Conservation (phyloP, 1,140 invertebrate genomes). For the Probaryconus sp. region DNA sequence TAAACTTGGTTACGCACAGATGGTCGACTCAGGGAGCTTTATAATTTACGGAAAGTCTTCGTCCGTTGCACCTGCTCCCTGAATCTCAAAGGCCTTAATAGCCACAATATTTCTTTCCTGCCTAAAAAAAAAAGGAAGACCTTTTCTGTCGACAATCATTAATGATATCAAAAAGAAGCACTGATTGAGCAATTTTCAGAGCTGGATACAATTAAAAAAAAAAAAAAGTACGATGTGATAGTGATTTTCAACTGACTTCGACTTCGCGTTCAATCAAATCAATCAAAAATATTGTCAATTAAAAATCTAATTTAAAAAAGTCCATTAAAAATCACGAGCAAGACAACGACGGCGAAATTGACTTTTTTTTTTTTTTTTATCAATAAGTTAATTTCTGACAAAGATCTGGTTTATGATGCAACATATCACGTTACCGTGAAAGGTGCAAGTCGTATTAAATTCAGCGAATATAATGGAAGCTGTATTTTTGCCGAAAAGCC, state of each 20-base stretch:
- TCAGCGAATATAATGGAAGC: slow-evolving; percentile 1
- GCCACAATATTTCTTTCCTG: slow-evolving; percentile 21
- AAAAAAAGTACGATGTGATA: too few species aligned
- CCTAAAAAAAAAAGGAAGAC: neutral
- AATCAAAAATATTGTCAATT: too few species aligned
- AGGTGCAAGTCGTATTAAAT: neutral
- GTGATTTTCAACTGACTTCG: too few species aligned
- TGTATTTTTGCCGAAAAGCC: slow-evolving; percentile 18
- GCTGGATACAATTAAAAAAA: too few species aligned
- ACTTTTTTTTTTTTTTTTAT: too few species aligned
- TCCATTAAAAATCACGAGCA: too few species aligned
- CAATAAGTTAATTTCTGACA: slow-evolving; percentile 10
- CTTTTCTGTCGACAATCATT: slow-evolving; percentile 12
- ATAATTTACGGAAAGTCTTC: slow-evolving; percentile 51
- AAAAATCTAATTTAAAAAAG: too few species aligned
- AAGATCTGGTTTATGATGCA: slow-evolving; percentile 15
- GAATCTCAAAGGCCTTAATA: slow-evolving; percentile 44
- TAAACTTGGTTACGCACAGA: slow-evolving; percentile 52
- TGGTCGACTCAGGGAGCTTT: slow-evolving; percentile 42
- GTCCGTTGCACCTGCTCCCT: slow-evolving; percentile 36
- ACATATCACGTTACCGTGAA: slow-evolving; percentile 1
- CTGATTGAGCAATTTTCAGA: slow-evolving; percentile 1
- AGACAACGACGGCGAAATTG: too few species aligned
- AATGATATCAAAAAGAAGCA: slow-evolving; percentile 1
- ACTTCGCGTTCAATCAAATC: too few species aligned